Conservation (phyloP, 2,113 vertebrate genomes). For the Centropus unirufus region DNA sequence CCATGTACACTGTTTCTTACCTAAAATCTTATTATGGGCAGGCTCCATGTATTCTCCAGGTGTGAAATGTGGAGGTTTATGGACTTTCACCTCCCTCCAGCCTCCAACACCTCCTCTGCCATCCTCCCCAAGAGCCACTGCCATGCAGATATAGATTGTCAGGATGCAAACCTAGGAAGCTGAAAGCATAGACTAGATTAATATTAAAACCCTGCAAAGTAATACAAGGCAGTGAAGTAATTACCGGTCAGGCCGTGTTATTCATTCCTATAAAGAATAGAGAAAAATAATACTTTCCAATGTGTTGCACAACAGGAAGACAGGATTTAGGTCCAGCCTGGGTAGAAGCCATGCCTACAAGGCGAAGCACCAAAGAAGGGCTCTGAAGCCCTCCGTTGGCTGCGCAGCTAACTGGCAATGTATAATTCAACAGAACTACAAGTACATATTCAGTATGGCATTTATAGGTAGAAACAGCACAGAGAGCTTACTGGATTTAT, state of each 20-base stretch:
- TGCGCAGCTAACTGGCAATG: not conserved
- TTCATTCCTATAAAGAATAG: not conserved
- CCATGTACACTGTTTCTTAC: not conserved
- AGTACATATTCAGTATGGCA: not conserved
- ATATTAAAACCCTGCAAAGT: not conserved
- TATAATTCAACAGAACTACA: not conserved
- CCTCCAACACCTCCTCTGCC: not conserved
- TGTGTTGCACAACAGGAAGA: not conserved
- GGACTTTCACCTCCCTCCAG: not conserved
- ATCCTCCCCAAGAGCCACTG: not conserved
- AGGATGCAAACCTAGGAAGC: not conserved
- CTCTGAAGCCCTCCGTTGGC: too few relatives aligned
- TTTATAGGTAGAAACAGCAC: not conserved
- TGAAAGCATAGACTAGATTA: not conserved
- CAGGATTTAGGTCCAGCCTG: not conserved
- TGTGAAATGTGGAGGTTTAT: not conserved
- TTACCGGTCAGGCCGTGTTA: not conserved
- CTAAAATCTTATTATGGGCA: not conserved
- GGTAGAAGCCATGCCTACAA: not conserved
- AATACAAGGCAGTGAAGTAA: not conserved
- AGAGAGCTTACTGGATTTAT: not conserved
- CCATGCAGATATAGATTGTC: accelerated
- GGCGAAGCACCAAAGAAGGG: too few relatives aligned
- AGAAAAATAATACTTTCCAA: not conserved
- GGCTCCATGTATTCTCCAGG: not conserved